phyloP scores from a whole-genome alignment of 1,140 invertebrate species.

The Trichonephila clavipes region DNA sequence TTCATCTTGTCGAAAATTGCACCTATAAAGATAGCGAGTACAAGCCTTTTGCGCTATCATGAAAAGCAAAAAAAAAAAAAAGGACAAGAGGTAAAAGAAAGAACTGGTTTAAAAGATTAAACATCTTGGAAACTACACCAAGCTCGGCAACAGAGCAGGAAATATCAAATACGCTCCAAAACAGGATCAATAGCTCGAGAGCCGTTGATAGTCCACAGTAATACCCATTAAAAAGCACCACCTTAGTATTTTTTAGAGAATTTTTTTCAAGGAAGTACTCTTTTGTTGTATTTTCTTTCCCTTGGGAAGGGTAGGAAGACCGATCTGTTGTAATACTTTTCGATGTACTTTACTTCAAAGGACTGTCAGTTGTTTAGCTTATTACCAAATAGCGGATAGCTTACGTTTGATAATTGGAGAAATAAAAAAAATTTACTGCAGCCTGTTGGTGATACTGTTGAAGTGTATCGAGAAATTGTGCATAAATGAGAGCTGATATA shows the following conservation, averaged over 20 bases:
- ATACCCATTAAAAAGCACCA: conserved; percentile 21
- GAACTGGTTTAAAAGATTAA: neutral
- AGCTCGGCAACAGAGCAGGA: neutral
- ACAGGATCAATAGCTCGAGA: neutral
- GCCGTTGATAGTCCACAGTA: neutral
- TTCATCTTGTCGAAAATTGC: neutral
- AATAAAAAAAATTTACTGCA: no score
- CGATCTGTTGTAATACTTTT: neutral
- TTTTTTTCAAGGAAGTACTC: neutral
- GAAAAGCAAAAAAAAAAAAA: neutral
- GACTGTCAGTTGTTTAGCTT: neutral
- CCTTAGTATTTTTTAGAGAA: neutral
- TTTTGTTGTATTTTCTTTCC: neutral
- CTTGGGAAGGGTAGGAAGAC: neutral
- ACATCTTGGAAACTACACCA: neutral
- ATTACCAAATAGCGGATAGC: neutral
- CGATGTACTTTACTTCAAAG: neutral
- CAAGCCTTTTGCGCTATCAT: neutral
- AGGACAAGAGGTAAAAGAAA: neutral
- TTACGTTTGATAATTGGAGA: neutral
- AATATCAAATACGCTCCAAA: neutral
- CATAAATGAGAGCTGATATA: no score
- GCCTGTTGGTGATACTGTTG: no score
- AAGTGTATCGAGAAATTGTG: no score
- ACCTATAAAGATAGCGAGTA: neutral